These are phyloP conservation scores for Psophia crepitans DNA, from an alignment of 2,113 vertebrate genomes.

Conservation along the genomic window DNA sequence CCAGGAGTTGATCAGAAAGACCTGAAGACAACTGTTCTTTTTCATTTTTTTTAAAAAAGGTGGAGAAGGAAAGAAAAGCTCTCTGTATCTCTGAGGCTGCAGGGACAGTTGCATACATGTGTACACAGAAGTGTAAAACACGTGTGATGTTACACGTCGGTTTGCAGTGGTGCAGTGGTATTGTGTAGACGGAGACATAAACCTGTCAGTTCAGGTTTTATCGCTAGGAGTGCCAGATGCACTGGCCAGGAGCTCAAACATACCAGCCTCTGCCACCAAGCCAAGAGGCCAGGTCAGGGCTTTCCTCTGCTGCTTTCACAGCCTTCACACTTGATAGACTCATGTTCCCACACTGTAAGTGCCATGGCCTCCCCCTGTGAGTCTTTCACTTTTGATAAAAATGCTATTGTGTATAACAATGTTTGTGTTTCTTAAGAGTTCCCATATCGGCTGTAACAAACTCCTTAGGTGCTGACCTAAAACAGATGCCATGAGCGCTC, in stretches of 20 bases:
- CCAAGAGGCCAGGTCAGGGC: not conserved
- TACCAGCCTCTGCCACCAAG: not conserved
- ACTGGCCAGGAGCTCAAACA: conserved; percentile 23
- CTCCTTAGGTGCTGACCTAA: conserved; percentile 19
- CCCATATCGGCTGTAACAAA: not conserved
- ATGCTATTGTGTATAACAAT: not conserved
- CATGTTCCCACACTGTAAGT: not conserved
- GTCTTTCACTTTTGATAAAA: conserved; percentile 12
- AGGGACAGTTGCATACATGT: not conserved
- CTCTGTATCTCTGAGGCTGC: not conserved
- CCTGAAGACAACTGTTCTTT: not conserved
- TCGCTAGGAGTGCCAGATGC: conserved; percentile 20
- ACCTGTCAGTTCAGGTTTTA: conserved; percentile 38
- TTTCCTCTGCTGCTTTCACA: conserved; percentile 16
- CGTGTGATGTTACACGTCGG: not conserved
- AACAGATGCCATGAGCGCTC: not conserved
- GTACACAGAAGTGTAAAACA: not conserved
- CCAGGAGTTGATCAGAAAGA: not conserved
- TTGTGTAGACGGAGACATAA: conserved; percentile 6
- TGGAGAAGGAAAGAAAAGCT: not conserved
- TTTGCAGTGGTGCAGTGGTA: not conserved
- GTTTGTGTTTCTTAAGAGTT: not conserved
- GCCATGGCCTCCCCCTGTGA: not conserved
- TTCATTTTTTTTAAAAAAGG: no score
- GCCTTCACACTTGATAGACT: not conserved